Evolutionary conservation across 2,888 invertebrate genomes (phyloP), one percentile per base, ranked within the genome.

Genomic region (Phalera bucephala): DNA sequence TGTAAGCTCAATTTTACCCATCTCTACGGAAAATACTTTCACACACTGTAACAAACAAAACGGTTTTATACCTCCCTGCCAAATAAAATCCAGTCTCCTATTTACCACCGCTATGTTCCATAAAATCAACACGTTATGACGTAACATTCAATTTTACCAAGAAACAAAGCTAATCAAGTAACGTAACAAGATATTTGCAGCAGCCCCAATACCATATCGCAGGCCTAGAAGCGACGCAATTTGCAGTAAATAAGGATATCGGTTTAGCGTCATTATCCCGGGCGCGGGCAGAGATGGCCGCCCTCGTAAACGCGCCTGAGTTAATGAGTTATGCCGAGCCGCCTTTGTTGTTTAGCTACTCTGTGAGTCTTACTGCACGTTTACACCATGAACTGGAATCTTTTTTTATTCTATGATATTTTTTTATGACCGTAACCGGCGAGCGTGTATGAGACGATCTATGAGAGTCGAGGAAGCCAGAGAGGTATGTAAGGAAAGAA

Each of bases 171-270:
- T 59, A 64, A 64, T 64, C 59, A 62, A 64, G 48, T 45, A 45
- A 43, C 45, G 63, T 56, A 56, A 60, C 57, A 49, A 60, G 60
- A 49, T 63, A 61, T 63, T 53, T 50, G 63, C 47, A 55, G 40
- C 43, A 43, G 45, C 38, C 54, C 42, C 45, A 53, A 53, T 51
- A 42, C 45, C 47, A 43, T 44, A 46, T 45, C 48, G 45, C 20
- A 45, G 39, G 52, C 51, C 61, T 63, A 62, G 58, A 61, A 58
- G 64, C 68, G 53, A 60, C 76, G 76, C 82, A 84, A 87, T 87
- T 84, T 85, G 86, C 85, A 85, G 84, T 87, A 87, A 87, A 87
- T 85, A 87, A 84, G 87, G 84, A 79, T 83, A 86, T 87, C 79
- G 86, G 84, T 78, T 77, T 74, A 80, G 78, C 77, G 75, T 79